These are phyloP conservation scores for Harpagus bidentatus DNA, from an alignment of 2,113 vertebrate species.

Conservation along the genomic window DNA sequence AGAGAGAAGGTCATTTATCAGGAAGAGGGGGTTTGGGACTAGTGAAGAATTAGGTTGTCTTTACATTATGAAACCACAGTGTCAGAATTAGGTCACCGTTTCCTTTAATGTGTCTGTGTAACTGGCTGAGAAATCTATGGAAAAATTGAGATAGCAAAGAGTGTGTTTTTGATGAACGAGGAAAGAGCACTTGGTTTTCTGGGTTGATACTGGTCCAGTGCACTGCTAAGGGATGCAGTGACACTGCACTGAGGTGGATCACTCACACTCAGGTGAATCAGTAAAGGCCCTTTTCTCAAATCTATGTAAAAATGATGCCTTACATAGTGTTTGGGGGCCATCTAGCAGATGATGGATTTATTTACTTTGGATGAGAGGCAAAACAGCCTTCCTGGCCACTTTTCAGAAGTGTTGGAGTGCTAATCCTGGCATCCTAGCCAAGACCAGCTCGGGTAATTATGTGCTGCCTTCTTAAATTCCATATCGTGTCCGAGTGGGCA, in stretches of 20 bases:
- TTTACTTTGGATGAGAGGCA: not conserved
- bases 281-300: not conserved
- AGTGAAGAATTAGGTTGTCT: slow-evolving; percentile 25
- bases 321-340: not conserved
- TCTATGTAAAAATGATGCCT: not conserved
- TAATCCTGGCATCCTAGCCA: not conserved
- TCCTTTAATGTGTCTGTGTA: not conserved
- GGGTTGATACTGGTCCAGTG: not conserved
- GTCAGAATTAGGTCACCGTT: slow-evolving; percentile 28
- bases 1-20: not conserved
- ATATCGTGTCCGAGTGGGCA: not conserved
- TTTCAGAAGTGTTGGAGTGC: slow-evolving; percentile 9
- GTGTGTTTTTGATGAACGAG: not conserved
- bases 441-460: not conserved
- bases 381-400: not conserved
- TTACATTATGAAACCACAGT: slow-evolving; percentile 18
- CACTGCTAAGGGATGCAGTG: not conserved
- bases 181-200: not conserved
- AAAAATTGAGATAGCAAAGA: not conserved
- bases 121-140: not conserved
- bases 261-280: not conserved
- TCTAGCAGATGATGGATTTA: not conserved
- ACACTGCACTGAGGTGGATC: not conserved
- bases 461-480: slow-evolving; percentile 2
- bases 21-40: not conserved